Base-by-base conservation (phyloP, 1,140 invertebrate species). In the Drosophila azteca region DNA sequence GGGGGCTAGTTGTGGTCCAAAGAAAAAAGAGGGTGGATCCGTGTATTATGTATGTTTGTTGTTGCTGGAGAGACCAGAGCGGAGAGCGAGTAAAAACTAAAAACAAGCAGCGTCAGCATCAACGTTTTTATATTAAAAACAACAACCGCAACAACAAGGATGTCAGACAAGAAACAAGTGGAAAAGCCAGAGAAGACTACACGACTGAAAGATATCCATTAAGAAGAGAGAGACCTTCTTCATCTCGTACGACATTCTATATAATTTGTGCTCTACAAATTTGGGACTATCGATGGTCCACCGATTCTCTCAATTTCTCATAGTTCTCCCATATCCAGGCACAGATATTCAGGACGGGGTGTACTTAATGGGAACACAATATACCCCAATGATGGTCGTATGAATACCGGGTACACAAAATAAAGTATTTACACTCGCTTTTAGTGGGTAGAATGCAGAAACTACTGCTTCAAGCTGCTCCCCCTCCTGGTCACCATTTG, bases 61-160 rank as follows among this genome's bases (percentile, higher is more conserved):
- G 55, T 61, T 77, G 26, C 65, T 70, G 71, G 72, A 68, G 69
- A 72, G 35, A 39, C 35, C 76, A 53, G 51, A 69, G 67, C 45
- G 67, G 71, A 53, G 51, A 69, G 67, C 45, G 67, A 69, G 67
- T 83, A 79, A 67, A 83, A 85, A 85, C 82, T 76, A 85, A 78
- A 87, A 87, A 88, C 83, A 85, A 82, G 82, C 82, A 87, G 51
- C 74, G 82, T 85, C 82, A 87, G 82, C 82, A 79, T 80, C 80
- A 87, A 85, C 73, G 75, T 77, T 85, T 85, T 87, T 71, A 87
- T 85, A 85, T 87, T 87, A 85, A 87, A 85, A 85, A 81, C 82
- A 87, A 85, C 57, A 84, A 65, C 48, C 55, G 35, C 66, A 85
- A 58, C 41, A 71, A 41, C 55, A 74, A 75, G 49, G 71, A 65